phyloP scores from a whole-genome alignment of 2,797 vertebrate genomes.

The Anolis apletophallus region DNA sequence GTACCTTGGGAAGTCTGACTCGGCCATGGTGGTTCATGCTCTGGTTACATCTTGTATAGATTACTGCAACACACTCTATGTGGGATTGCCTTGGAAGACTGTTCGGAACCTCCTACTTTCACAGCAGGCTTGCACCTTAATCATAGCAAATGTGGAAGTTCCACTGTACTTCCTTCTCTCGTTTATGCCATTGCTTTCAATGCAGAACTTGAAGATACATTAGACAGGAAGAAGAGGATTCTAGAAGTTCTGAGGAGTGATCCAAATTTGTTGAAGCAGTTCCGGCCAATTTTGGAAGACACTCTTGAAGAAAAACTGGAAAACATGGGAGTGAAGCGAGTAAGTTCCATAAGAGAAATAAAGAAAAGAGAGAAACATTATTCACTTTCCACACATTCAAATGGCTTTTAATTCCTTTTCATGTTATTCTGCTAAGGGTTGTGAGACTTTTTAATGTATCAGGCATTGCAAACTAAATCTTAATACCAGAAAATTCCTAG shows the following conservation, averaged over 20 bases:
- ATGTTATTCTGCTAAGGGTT: neutral
- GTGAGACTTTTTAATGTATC: neutral
- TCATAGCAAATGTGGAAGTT: no score
- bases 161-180: no score
- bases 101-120: no score
- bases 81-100: no score
- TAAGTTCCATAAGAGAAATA: conserved; percentile 1
- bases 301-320: conserved; percentile 77
- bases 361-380: neutral
- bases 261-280: conserved; percentile 67
- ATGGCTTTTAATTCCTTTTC: neutral
- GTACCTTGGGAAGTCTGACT: no score
- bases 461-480: neutral
- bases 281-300: conserved; percentile 71
- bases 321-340: conserved; percentile 71
- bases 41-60: no score
- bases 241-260: conserved; percentile 60
- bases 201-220: conserved; percentile 53
- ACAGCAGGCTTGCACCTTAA: no score
- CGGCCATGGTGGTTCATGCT: no score
- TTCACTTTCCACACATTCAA: neutral
- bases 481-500: neutral
- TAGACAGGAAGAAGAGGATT: conserved; percentile 39
- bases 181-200: neutral
- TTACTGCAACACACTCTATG: no score